Conservation (phyloP, 2,888 invertebrate species). For the Slavum lentiscoides region DNA sequence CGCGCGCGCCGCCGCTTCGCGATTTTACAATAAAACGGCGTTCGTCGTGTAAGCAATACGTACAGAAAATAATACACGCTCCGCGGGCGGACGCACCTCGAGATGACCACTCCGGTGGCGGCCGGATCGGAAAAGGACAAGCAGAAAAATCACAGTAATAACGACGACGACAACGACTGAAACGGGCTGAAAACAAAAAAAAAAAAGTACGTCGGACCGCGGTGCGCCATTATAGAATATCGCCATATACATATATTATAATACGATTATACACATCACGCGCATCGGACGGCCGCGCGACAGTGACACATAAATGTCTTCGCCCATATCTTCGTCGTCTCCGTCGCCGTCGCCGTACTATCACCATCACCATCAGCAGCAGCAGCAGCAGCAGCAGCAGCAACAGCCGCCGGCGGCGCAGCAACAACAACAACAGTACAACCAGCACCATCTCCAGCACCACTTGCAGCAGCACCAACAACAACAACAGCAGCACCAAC, state of each 20-base stretch:
- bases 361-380: constrained; percentile 29
- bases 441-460: constrained; percentile 13
- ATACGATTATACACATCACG: background rate
- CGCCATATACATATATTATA: no score
- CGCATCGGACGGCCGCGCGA: background rate
- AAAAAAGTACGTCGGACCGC: background rate
- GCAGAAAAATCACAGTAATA: no score
- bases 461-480: constrained; percentile 21
- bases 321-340: constrained; percentile 45
- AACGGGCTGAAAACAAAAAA: background rate
- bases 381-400: constrained; percentile 12
- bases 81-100: background rate
- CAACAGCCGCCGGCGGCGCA: background rate
- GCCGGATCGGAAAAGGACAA: no score
- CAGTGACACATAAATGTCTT: constrained; percentile 21
- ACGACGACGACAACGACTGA: background rate
- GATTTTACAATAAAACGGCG: no score
- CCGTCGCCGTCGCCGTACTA: constrained; percentile 37
- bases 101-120: no score
- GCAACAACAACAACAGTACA: constrained; percentile 4
- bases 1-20: background rate
- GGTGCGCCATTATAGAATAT: background rate
- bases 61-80: no score
- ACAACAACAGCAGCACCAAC: constrained; percentile 10
- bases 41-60: no score